These are phyloP conservation scores for Astyanax mexicanus DNA, from an alignment of 2,797 vertebrate genomes.

Conservation along the genomic window DNA sequence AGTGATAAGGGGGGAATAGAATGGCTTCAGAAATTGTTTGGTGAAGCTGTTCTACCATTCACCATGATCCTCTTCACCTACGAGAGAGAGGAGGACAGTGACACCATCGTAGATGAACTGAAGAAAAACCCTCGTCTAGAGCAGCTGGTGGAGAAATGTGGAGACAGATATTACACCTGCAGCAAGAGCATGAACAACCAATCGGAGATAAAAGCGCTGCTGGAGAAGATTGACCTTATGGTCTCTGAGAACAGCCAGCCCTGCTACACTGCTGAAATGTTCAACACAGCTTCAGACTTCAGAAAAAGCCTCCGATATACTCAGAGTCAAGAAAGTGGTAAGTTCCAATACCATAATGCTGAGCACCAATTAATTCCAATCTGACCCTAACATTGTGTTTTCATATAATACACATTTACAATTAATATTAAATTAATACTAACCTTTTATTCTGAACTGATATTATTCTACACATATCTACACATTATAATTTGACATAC, in stretches of 20 bases:
- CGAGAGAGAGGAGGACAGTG: slow-evolving; percentile 6
- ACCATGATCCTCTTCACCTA: slow-evolving; percentile 38
- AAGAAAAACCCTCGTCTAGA: slow-evolving; percentile 22
- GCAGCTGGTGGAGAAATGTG: neutral
- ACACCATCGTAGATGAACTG: slow-evolving; percentile 32
- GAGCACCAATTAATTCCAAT: too few species aligned
- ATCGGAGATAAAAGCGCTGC: slow-evolving; percentile 19
- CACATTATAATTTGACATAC: too few species aligned
- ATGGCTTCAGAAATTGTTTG: slow-evolving; percentile 22
- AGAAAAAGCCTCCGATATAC: neutral
- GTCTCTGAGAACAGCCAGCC: neutral
- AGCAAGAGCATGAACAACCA: slow-evolving; percentile 40
- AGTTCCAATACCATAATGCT: too few species aligned
- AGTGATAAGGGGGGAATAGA: neutral
- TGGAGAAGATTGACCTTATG: neutral
- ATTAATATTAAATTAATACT: too few species aligned
- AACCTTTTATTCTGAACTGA: too few species aligned
- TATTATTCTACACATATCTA: too few species aligned
- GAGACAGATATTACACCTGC: slow-evolving; percentile 20
- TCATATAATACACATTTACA: too few species aligned
- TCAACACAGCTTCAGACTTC: neutral
- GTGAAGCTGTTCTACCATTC: neutral
- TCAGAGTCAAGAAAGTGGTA: neutral
- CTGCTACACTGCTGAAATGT: slow-evolving; percentile 23
- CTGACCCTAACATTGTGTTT: too few species aligned